Evolutionary conservation across 1,140 invertebrate species (phyloP).

Genomic region (Drosophila simulans): DNA sequence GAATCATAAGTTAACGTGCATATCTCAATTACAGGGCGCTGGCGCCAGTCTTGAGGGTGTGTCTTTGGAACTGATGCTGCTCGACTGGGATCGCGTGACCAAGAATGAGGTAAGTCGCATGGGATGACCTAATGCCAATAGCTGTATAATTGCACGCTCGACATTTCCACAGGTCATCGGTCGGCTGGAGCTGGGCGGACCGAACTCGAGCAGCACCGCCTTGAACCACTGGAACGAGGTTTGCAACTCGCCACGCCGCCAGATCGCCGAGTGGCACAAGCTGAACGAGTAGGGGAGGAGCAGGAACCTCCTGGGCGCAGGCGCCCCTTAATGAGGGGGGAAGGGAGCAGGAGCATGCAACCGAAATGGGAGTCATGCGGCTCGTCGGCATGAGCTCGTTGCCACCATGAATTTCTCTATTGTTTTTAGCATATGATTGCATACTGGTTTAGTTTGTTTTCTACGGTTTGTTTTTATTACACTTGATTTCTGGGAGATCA

Average conservation of each 20-base stretch:
- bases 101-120: conserved; percentile 94
- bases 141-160: conserved; percentile 8
- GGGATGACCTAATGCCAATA: not conserved
- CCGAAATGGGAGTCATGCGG: conserved; percentile 30
- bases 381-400: conserved; percentile 39
- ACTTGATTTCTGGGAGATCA: conserved; percentile 2
- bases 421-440: conserved; percentile 11
- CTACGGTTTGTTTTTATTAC: not conserved
- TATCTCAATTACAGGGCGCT: conserved; percentile 82
- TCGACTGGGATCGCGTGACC: conserved; percentile 98
- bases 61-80: conserved; percentile 95
- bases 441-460: not conserved
- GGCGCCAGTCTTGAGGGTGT: conserved; percentile 94
- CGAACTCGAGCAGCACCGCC: conserved; percentile 91
- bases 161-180: conserved; percentile 92
- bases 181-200: conserved; percentile 94
- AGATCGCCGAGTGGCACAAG: conserved; percentile 99
- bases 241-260: conserved; percentile 96
- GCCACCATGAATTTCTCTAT: conserved; percentile 7
- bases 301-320: conserved; percentile 48
- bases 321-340: conserved; percentile 40
- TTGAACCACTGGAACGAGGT: conserved; percentile 98
- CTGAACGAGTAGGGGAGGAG: conserved; percentile 90
- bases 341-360: conserved; percentile 34
- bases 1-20: no score